Evolutionary conservation across 2,888 invertebrate species (phyloP), one percentile per base, ranked within the genome.

Genomic region (Lasiommata megera): DNA sequence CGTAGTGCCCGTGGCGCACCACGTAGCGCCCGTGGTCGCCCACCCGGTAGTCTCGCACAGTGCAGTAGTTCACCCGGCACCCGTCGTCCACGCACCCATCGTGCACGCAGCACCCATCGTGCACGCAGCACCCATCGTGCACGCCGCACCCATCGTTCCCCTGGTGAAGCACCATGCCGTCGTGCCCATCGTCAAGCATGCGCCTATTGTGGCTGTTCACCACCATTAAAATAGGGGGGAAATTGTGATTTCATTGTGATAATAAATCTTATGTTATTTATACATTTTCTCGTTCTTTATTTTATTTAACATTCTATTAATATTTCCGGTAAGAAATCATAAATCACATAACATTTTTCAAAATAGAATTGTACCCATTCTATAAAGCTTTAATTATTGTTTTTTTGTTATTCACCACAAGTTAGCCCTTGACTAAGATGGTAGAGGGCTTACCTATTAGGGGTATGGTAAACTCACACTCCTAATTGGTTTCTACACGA

Each of bases 161-260:
- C n/a, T n/a, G n/a, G n/a, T n/a, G n/a, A n/a, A n/a, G n/a, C n/a
- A n/a, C n/a, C n/a, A n/a, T n/a, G n/a, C n/a, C n/a, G 54, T 71
- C 29, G 44, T 83, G 0, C 83, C 84, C 3, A 65, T 86, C 0
- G 80, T 86, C 1, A 72, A 78, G 41, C 82, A 82, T 48, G 77
- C 84, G 0, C 84, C 85, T 0, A 56, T 84, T 17, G 1, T 82
- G 3, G 71, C 83, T 0, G 83, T 88, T 0, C 89, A 88, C 68
- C 86, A 88, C 74, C 81, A 63, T 69, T 41, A 5, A 3, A n/a
- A 7, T 12, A 6, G 12, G 6, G 9, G 28, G 12, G 29, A 46
- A 0, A 16, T 6, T 31, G 46, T 31, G 46, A 46, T 46, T 11
- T 31, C 11, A 46, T 43, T 36, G 40, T 54, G 56, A 54, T 54